These are phyloP conservation scores for Bombus confusus DNA, from an alignment of 1,140 invertebrate genomes.

Conservation along the genomic window DNA sequence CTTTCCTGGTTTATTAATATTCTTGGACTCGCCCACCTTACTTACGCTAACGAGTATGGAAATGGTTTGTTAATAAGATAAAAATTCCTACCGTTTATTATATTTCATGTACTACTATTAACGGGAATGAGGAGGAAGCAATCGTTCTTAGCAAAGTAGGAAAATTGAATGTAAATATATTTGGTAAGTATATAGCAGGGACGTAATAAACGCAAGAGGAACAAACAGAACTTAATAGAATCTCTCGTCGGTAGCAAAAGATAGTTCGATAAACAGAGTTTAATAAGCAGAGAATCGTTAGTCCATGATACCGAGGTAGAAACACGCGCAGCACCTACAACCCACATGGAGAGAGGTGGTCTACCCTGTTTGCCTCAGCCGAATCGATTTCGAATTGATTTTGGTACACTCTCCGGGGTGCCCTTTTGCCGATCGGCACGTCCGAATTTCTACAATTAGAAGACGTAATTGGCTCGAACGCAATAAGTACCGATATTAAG, in stretches of 20 bases:
- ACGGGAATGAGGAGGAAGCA: background rate
- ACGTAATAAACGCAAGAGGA: background rate
- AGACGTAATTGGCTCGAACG: slow-evolving; percentile 47
- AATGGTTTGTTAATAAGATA: background rate
- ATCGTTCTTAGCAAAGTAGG: background rate
- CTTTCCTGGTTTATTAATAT: too few relatives aligned
- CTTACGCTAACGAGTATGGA: background rate
- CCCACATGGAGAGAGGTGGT: background rate
- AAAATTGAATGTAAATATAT: background rate
- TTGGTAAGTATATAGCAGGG: background rate
- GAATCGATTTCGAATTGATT: slow-evolving; percentile 46
- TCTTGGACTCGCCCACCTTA: too few relatives aligned
- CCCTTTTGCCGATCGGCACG: slow-evolving; percentile 20
- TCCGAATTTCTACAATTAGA: slow-evolving; percentile 44
- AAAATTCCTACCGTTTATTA: background rate
- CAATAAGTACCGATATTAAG: slow-evolving; percentile 53
- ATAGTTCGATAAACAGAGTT: background rate
- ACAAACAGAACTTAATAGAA: background rate
- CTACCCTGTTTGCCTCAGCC: background rate
- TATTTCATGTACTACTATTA: background rate
- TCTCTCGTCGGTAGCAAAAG: background rate
- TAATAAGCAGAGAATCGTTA: slow-evolving; percentile 5
- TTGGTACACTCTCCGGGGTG: background rate
- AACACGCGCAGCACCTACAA: background rate
- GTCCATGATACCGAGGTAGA: background rate